Evolutionary conservation across 2,113 vertebrate species (phyloP), one percentile per base, ranked within the genome.

Genomic region (Mustela nigripes): DNA sequence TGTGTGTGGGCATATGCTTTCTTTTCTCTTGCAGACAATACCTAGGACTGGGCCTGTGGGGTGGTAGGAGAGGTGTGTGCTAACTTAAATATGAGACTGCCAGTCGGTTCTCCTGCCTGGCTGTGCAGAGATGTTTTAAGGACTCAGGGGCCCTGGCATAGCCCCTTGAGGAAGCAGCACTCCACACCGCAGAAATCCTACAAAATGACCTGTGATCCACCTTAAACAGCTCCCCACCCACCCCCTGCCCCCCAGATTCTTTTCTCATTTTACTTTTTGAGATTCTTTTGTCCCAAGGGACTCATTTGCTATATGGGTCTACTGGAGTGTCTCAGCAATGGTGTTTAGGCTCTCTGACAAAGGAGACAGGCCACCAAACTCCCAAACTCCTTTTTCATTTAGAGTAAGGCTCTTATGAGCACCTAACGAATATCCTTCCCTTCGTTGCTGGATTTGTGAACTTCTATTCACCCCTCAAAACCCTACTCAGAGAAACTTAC

Each of bases 201-300:
- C 36, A 24, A 36, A 79, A 76, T 0, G 60, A 28, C 36, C 53
- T 1, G 1, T 4, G 79, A 45, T n/a, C 76, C 83, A 80, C 63
- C 33, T 33, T 5, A 84, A 79, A 80, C n/a, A 78, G 5, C 0
- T 26, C 26, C 33, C 6, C 50, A 14, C 62, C 62, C 62, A 62
- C 11, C 24, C 28, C 63, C 12, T 7, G 11, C 18, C 36, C 9
- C 8, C 9, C 45, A 36, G 36, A 58, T 82, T 33, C 62, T 89
- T 84, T 88, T 24, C 97, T 58, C n/a, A 48, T 86, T 63, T 78
- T 78, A 11, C 42, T 50, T 87, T 93, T 81, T 69, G 50, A 73
- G 39, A 42, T 79, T 65, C 60, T 56, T 39, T 87, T 86, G 42
- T 26, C 22, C 33, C 2, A 5, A 71, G 58, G 14, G 58, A 45